Evolutionary conservation across 2,888 invertebrate species (phyloP).

Genomic region (Hypsopygia costalis): DNA sequence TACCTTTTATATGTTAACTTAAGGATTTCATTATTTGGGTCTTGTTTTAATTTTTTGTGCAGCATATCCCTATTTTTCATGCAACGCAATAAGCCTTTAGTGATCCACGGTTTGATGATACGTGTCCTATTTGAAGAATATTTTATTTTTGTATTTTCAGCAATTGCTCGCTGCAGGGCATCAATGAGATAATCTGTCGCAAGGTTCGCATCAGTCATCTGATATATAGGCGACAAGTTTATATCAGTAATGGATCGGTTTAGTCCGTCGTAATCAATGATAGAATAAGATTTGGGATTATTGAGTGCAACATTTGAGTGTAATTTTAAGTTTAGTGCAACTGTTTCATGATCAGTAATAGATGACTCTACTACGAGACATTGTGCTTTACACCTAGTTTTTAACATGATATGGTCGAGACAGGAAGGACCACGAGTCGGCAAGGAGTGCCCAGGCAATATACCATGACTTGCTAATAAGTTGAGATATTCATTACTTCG

Average conservation of each 20-base stretch:
- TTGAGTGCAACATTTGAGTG: background rate
- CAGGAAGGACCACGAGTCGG: background rate
- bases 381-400: background rate
- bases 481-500: background rate
- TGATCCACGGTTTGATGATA: background rate
- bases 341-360: constrained; percentile 1
- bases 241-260: background rate
- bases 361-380: constrained; percentile 1
- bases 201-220: too few species aligned
- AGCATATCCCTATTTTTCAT: background rate
- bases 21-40: constrained; percentile 1
- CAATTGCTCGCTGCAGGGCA: background rate
- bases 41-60: background rate
- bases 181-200: background rate
- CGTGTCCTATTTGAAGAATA: background rate
- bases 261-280: background rate
- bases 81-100: background rate
- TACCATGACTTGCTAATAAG: background rate
- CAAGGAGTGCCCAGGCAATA: background rate
- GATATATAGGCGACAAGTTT: background rate
- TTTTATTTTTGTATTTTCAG: too few species aligned
- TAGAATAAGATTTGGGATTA: too few species aligned
- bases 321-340: background rate
- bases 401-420: constrained; percentile 3
- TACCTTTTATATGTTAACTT: too few species aligned